Evolutionary conservation across 2,113 vertebrate species (phyloP).

Genomic region (Megaleporinus macrocephalus): DNA sequence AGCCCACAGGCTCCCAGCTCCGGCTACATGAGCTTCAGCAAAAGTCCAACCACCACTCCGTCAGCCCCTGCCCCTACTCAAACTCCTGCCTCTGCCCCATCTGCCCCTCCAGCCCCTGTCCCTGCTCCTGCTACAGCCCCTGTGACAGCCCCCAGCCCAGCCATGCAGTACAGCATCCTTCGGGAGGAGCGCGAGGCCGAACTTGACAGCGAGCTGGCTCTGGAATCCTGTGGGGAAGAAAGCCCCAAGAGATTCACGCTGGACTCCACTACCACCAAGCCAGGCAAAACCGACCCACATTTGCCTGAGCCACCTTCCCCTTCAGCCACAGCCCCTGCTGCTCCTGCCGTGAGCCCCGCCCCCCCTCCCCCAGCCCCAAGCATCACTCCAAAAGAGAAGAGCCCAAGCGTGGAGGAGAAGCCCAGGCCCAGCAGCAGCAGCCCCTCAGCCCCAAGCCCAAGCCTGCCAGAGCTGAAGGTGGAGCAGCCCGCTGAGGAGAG

Average conservation of each 20-base stretch:
- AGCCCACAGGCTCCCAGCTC: conserved; percentile 57
- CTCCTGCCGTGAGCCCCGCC: conserved; percentile 45
- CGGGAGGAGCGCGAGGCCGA: conserved; percentile 95
- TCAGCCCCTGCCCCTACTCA: conserved; percentile 70
- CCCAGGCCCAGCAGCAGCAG: conserved; percentile 22
- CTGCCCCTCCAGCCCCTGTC: conserved; percentile 72
- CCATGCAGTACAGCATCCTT: conserved; percentile 89
- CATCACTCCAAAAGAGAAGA: conserved; percentile 28
- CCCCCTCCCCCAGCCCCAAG: not conserved
- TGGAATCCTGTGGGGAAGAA: conserved; percentile 95
- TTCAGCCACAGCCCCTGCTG: conserved; percentile 46
- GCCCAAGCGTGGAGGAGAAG: conserved; percentile 34
- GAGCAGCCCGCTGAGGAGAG: conserved; percentile 47
- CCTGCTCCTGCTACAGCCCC: conserved; percentile 38
- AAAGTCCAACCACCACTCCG: conserved; percentile 80
- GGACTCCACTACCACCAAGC: conserved; percentile 82
- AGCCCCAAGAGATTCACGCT: conserved; percentile 90
- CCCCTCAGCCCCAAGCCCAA: not conserved
- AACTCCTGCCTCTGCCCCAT: conserved; percentile 47
- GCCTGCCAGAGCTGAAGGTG: conserved; percentile 51
- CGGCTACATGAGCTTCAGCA: conserved; percentile 75
- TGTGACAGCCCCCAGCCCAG: conserved; percentile 68
- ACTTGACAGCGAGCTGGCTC: conserved; percentile 96
- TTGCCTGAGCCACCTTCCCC: conserved; percentile 58
- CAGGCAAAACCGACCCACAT: conserved; percentile 33